Evolutionary conservation across 92 coral and sea anemone genomes (phyloP).

Genomic region (Heteractis magnifica): DNA sequence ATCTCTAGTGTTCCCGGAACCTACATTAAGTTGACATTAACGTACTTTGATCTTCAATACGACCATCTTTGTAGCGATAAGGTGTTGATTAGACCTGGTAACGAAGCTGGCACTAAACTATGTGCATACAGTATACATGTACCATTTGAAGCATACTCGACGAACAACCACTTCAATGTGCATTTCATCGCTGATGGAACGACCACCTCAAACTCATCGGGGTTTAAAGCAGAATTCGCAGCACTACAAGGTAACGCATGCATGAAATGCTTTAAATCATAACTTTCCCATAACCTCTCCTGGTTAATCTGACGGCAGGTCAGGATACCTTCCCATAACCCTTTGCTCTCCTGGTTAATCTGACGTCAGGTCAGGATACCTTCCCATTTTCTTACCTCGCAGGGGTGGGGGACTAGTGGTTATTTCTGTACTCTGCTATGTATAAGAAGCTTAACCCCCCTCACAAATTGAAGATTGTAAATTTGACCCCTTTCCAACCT

Average conservation of each 20-base stretch:
- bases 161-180: not conserved
- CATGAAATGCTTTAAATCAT: too few species aligned
- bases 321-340: not conserved
- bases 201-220: not conserved
- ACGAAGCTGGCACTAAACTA: not conserved
- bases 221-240: conserved; percentile 15
- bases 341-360: not conserved
- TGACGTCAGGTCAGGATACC: not conserved
- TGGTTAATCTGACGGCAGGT: not conserved
- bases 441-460: too few species aligned
- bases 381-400: not conserved
- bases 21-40: conserved; percentile 17
- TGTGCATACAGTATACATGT: not conserved
- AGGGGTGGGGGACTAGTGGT: too few species aligned
- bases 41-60: conserved; percentile 7
- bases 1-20: conserved; percentile 15
- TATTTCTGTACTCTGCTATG: too few species aligned
- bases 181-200: conserved; percentile 13
- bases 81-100: not conserved
- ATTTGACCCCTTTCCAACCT: too few species aligned
- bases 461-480: too few species aligned
- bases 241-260: conserved; percentile 11
- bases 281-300: not conserved
- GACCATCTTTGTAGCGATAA: not conserved
- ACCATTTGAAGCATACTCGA: conserved; percentile 12